Base-by-base conservation (phyloP, 2,888 invertebrate species). In the Alloplasta piceator region DNA sequence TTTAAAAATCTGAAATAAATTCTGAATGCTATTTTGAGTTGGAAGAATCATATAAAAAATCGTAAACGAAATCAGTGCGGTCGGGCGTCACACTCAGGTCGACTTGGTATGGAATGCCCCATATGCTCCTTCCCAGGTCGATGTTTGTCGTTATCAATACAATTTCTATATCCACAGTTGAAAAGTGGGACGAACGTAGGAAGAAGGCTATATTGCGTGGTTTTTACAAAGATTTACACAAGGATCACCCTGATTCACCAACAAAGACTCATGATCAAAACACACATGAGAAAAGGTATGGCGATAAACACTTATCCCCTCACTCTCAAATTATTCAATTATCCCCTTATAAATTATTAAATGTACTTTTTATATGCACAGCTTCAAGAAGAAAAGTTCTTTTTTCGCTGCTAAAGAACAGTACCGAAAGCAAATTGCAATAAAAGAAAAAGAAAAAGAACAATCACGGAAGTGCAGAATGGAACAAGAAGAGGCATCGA, bases 171-270 rank as follows among this genome's bases (percentile, higher is more conserved):
- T 26, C 26, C 26, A 26, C 26, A 93, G 91, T 96, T 16, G 93
- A 95, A 48, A 94, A 95, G 89, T 96, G 95, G 95, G 94, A 96
- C 85, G 94, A 95, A 66, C 94, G 93, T 82, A 93, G 95, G 16
- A 95, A 94, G 87, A 94, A 94, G 83, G 92, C 92, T 61, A 89
- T 95, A 50, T 86, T 95, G 6, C 92, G 93, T 41, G 92, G 93
- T 78, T 95, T 95, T 86, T 93, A 94, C 64, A 95, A 94, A 86
- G 93, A 94, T 58, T 86, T 94, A 0, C 93, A 93, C 84, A 93
- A 93, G 84, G 94, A 94, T 63, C 89, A 93, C 0, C 81, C 88
- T 1, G 66, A 87, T 10, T 93, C 93, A 0, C 14, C 48, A 14
- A 9, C 52, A 38, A 52, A 81, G 36, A 68, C 36, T 52, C 4